phyloP scores from a whole-genome alignment of 2,888 invertebrate species.

The Pristionchus fissidentatus region DNA sequence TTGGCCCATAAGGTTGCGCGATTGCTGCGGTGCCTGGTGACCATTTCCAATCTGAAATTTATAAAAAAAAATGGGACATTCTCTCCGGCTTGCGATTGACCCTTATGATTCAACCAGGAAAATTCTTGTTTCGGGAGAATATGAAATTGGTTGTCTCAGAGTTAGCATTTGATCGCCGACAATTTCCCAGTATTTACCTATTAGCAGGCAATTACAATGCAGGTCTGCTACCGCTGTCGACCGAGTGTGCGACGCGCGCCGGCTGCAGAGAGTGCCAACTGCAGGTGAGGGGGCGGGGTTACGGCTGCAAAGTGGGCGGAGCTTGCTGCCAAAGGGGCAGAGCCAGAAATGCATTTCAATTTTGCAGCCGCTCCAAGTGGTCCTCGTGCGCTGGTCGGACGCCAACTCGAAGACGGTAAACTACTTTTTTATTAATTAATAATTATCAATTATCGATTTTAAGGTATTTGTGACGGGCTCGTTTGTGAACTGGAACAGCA shows the following conservation, averaged over 20 bases:
- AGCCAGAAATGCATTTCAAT: neutral
- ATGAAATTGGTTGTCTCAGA: too few species aligned
- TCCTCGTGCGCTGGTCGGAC: constrained; percentile 45
- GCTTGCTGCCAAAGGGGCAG: too few species aligned
- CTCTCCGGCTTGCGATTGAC: too few species aligned
- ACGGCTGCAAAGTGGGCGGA: too few species aligned
- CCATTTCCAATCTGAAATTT: too few species aligned
- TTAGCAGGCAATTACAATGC: too few species aligned
- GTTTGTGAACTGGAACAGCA: constrained; percentile 48
- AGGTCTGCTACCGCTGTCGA: constrained; percentile 28
- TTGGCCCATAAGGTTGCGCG: too few species aligned
- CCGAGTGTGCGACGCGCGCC: constrained; percentile 21
- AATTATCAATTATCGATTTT: neutral
- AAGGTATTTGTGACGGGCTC: constrained; percentile 49
- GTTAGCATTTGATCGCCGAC: too few species aligned
- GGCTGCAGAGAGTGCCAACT: constrained; percentile 43
- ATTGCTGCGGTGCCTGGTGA: too few species aligned
- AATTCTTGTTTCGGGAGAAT: too few species aligned
- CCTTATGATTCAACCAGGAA: too few species aligned
- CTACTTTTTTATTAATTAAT: neutral
- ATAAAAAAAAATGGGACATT: neutral
- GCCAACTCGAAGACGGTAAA: constrained; percentile 32
- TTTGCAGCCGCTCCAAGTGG: constrained; percentile 43
- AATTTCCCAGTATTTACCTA: too few species aligned
- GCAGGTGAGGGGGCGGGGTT: neutral